Percentiles rank a stretch among this genome's conserved stretches.
Conservation (phyloP, 2,888 invertebrate species). For the Nomada lathburiana region DNA sequence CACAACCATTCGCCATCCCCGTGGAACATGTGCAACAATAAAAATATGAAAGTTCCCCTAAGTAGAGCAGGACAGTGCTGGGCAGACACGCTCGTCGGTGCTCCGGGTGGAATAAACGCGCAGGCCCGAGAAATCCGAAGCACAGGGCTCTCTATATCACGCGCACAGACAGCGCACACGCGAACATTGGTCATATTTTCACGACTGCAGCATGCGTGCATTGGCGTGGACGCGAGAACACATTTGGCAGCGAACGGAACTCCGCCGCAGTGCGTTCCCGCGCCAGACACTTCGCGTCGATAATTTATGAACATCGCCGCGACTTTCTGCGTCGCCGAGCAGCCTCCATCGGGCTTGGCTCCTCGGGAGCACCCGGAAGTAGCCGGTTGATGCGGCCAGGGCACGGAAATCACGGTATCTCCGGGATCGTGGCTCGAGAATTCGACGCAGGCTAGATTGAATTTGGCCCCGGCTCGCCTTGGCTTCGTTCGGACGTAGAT, state of each 20-base stretch:
- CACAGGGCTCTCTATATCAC: background rate
- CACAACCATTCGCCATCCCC: no score
- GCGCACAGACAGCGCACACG: background rate
- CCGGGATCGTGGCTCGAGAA: conserved; percentile 42
- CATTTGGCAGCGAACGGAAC: conserved; percentile 77
- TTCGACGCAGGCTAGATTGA: conserved; percentile 14
- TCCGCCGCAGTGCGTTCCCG: conserved; percentile 79
- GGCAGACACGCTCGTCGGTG: background rate
- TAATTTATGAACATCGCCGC: conserved; percentile 69
- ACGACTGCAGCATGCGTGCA: conserved; percentile 2
- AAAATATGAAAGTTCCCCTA: background rate
- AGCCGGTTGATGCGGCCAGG: conserved; percentile 43
- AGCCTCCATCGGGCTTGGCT: conserved; percentile 37
- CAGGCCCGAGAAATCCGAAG: no score
- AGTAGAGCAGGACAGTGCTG: background rate
- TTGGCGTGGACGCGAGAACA: conserved; percentile 20
- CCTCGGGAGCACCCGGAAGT: conserved; percentile 41
- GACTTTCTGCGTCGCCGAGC: conserved; percentile 40
- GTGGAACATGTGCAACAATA: no score
- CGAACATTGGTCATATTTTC: background rate
- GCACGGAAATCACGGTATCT: conserved; percentile 60
- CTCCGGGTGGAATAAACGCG: background rate
- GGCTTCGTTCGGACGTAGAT: conserved; percentile 2
- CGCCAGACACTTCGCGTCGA: conserved; percentile 67
- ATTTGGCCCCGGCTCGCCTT: conserved; percentile 28